Base-by-base conservation (phyloP, 2,113 vertebrate genomes). In the Mesembrinibis cayennensis region DNA sequence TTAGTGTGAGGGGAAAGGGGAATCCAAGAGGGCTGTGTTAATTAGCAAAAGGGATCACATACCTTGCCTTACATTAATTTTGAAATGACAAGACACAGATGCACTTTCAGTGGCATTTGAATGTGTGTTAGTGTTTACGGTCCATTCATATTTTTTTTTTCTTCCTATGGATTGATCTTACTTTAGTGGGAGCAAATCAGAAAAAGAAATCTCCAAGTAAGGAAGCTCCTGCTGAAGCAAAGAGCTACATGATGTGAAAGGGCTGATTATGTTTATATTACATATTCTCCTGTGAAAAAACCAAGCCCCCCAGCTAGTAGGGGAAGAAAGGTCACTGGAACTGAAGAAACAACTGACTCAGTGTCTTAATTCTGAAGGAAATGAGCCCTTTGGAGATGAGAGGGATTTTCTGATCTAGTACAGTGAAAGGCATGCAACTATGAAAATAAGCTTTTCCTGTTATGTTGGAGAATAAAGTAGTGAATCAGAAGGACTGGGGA, bases 11-110 rank as follows among this genome's bases (percentile, higher is more conserved):
- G 61, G 91, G 88, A 91, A 96, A 93, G 62, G 91, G 91, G 77
- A 96, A 94, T 74, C 86, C 0, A 47, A 96, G 77, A 95, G 91
- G 96, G 66, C 74, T 84, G 49, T 7, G 36, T 81, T 96, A 96
- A 96, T 97, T 97, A 94, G 82, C 73, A 62, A 53, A 82, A 73
- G 79, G 67, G 83, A 96, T 96, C 83, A 53, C 44, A 67, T 93
- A 92, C 93, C 62, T 86, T 81, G 61, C 45, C 74, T 95, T 90
- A 69, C 84, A 90, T 95, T 95, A 86, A 95, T 96, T 97, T 92
- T 90, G 91, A 96, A 96, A 90, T 91, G 90, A 97, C 84, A 96
- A 93, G 96, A 66, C 92, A 88, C 94, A 95, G 96, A 94, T 95
- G 95, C 86, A 82, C 59, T 84, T 92, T 25, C 23, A 61, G 80